Evolutionary conservation across 2,888 invertebrate genomes (phyloP), one percentile per base, ranked within the genome.

Genomic region (Erebia aethiops): DNA sequence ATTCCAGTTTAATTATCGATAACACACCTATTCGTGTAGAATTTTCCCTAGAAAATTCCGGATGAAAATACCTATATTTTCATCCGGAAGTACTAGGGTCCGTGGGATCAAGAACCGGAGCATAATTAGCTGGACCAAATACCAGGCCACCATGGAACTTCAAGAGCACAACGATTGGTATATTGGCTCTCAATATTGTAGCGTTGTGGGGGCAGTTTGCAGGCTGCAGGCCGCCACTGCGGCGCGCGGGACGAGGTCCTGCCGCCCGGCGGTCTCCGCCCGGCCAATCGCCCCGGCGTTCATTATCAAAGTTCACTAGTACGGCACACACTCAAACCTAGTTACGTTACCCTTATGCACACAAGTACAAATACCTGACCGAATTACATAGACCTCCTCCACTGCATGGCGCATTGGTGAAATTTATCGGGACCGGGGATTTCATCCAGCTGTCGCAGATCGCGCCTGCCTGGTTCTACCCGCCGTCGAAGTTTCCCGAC

Each of bases 271-370:
- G 78, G 77, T 77, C 77, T 82, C 81, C 76, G 77, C 83, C 84
- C 87, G 85, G 88, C 84, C 88, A 84, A 86, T 86, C 86, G 85
- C 87, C 88, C 84, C 84, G 80, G 81, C 87, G 92, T 92, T 92
- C 92, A 92, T 92, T 92, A 92, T 87, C 92, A 92, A 92, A 92
- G 92, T 92, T 92, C 92, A 92, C 88, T 91, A 89, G 90, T 89
- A 88, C 91, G 86, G 69, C 81, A 84, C 88, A 87, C 89, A 89
- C 88, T 84, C 79, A 80, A 74, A 78, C 72, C 46, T n/a, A 21
- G 21, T 56, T 46, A 74, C 68, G 49, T 69, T 68, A 75, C 66
- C 51, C 56, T 58, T 69, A 71, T 14, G 49, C 76, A 77, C 73
- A 74, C 76, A 79, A 35, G 77, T 74, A 78, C 81, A 81, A 81